A percentile compares a stretch with the other conserved stretches of the same genome.
These are phyloP conservation scores for Corythaeola cristata DNA, from an alignment of 2,113 vertebrate species.

Conservation along the genomic window DNA sequence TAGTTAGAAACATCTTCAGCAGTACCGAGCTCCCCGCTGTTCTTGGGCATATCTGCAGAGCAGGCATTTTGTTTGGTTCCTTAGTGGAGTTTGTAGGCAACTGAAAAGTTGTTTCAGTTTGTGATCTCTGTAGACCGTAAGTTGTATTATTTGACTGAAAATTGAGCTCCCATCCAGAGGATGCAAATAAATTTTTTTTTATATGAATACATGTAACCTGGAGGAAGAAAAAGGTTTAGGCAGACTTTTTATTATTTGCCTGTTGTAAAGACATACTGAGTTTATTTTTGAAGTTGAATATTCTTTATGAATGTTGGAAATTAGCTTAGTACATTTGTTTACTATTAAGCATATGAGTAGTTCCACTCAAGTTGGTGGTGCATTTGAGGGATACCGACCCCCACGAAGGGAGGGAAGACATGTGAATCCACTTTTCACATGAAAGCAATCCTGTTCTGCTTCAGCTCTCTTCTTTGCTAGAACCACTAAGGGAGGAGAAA, in stretches of 20 bases:
- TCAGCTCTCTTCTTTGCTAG: neutral
- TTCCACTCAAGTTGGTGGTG: neutral
- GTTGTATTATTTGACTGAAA: neutral
- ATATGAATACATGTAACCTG: neutral
- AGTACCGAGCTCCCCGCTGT: neutral
- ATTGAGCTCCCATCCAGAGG: neutral
- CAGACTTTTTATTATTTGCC: neutral
- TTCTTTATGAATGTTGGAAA: neutral
- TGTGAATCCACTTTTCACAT: neutral
- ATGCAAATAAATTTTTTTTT: neutral
- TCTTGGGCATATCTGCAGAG: neutral
- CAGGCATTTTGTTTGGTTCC: neutral
- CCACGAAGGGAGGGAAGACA: neutral
- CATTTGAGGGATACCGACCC: neutral
- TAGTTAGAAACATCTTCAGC: neutral
- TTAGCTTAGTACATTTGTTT: neutral
- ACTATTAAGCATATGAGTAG: neutral
- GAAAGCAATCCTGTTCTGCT: neutral
- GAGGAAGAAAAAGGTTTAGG: neutral
- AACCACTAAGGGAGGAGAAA: neutral
- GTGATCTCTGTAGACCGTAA: neutral
- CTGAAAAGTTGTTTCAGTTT: neutral
- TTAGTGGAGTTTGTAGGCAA: neutral
- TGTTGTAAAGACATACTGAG: neutral
- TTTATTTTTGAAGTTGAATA: neutral